Evolutionary conservation across 2,888 invertebrate species (phyloP), one percentile per base, ranked within the genome.

Genomic region (Thecophora atra): DNA sequence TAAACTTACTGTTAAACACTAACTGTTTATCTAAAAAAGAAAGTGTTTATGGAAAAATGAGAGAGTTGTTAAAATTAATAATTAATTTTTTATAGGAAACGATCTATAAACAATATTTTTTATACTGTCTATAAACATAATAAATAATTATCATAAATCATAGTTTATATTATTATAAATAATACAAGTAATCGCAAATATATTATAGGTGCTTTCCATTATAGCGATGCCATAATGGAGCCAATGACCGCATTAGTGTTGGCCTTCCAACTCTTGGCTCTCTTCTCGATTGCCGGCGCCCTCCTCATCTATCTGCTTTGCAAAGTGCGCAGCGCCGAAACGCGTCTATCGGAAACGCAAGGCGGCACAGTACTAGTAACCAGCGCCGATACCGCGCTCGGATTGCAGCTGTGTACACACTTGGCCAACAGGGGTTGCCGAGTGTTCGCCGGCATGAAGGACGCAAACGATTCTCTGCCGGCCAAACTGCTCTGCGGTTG

Each of bases 261-360:
- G 84, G 93, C 93, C 79, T 90, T 94, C 82, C 94, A 94, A 87
- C 88, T 94, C 80, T 90, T 94, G 75, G 94, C 94, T 30, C 88
- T 94, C 65, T 93, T 93, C 87, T 93, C 93, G 74, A 94, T 94
- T 79, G 94, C 93, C 58, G 93, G 93, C n/a, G 94, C 94, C 42
- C 88, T 94, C 78, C 88, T 94, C 76, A 88, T 94, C 78, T 94
- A 94, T 83, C 87, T 94, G 77, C 88, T 94, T 78, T 90, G 93
- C 84, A 94, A 94, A 86, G 93, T 93, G 74, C 89, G 91, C 78
- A 89, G 89, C 64, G 89, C 89, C 1, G 44, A 79, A 77, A 6
- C 77, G 76, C 6, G 83, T 84, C 70, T 85, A 85, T 30, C 87
- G 88, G 13, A 63, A 37, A 63, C 63, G 17, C 62, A 62, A 42